A percentile compares a stretch with the other conserved stretches of the same genome.
phyloP scores from a whole-genome alignment of 2,113 vertebrate species.

The Gobiocypris rarus region DNA sequence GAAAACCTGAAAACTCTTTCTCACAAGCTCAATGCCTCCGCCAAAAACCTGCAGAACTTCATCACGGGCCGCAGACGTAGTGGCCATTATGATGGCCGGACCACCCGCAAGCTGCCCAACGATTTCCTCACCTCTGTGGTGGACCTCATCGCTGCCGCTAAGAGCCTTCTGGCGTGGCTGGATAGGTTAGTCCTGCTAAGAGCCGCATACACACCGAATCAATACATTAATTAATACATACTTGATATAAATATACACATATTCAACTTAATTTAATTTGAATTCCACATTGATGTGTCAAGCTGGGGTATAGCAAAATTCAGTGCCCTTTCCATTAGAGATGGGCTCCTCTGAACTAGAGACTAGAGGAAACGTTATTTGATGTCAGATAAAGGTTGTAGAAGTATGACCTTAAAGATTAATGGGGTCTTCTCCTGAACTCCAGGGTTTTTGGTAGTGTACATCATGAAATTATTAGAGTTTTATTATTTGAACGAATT shows the following conservation, averaged over 20 bases:
- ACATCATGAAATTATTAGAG: too few species aligned
- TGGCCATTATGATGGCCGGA: constrained; percentile 52
- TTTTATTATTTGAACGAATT: not conserved
- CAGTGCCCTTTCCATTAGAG: not conserved
- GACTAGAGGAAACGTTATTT: not conserved
- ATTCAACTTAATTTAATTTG: not conserved
- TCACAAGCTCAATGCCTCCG: constrained; percentile 75
- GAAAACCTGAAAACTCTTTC: constrained; percentile 59
- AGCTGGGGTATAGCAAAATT: not conserved
- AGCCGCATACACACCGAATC: constrained; percentile 29
- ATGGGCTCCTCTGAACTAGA: not conserved
- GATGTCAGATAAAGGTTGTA: constrained; percentile 12
- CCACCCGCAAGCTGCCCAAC: constrained; percentile 54
- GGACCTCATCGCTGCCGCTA: constrained; percentile 57
- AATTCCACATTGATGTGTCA: not conserved
- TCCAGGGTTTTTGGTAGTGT: too few species aligned
- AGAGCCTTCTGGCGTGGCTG: constrained; percentile 57
- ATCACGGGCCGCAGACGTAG: constrained; percentile 77
- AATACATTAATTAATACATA: constrained; percentile 10
- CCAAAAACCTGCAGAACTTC: constrained; percentile 85
- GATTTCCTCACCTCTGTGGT: constrained; percentile 59
- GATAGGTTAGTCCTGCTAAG: constrained; percentile 60
- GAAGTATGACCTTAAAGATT: not conserved
- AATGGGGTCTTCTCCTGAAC: not conserved
- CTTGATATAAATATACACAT: not conserved